Percentiles rank a stretch among this genome's conserved stretches.
phyloP scores from a whole-genome alignment of 2,888 invertebrate genomes.

The Aleiodes testaceus region DNA sequence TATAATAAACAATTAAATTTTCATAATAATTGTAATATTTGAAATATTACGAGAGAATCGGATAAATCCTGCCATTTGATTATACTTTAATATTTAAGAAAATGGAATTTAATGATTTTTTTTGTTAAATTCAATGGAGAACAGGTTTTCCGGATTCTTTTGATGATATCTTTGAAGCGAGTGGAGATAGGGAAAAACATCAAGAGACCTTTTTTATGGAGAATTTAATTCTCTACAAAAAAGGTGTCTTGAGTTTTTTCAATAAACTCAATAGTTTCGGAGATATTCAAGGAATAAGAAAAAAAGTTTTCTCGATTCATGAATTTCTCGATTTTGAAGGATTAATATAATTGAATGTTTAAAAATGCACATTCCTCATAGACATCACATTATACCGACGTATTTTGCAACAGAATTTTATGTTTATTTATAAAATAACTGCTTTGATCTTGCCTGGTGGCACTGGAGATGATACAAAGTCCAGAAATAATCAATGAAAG shows the following conservation, averaged over 20 bases:
- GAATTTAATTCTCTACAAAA: too few relatives aligned
- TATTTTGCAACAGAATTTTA: background rate
- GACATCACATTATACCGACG: conserved; percentile 17
- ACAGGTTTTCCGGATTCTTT: too few relatives aligned
- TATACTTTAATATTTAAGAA: conserved; percentile 35
- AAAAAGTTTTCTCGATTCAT: background rate
- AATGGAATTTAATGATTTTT: background rate
- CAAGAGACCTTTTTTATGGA: too few relatives aligned
- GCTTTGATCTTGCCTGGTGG: conserved; percentile 31
- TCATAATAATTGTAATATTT: background rate
- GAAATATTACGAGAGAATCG: conserved; percentile 21
- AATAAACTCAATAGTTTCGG: too few relatives aligned
- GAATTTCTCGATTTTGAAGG: too few relatives aligned
- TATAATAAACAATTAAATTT: conserved; percentile 35
- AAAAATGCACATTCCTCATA: conserved; percentile 27
- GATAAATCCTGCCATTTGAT: conserved; percentile 41
- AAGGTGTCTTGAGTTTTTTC: too few relatives aligned
- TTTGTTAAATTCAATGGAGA: background rate
- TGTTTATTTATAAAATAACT: conserved; percentile 15
- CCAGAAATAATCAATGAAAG: background rate
- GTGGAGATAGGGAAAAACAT: too few relatives aligned
- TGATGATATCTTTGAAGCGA: too few relatives aligned
- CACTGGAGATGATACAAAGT: background rate
- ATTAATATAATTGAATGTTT: background rate
- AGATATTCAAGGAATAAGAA: background rate